Conservation (phyloP, 2,113 vertebrate genomes). For the Tyto alba region DNA sequence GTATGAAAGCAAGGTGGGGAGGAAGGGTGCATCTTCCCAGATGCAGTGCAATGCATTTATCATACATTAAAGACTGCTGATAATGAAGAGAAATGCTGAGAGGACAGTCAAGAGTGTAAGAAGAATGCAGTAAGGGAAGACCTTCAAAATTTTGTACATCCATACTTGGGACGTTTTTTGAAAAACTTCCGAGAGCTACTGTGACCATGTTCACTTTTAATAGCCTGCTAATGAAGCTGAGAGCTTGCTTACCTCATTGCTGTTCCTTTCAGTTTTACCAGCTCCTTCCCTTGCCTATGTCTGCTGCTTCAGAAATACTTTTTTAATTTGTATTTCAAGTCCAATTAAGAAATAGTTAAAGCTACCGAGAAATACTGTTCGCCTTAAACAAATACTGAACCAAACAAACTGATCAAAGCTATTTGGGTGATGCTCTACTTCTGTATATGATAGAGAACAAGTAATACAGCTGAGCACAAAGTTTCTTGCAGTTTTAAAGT, state of each 20-base stretch:
- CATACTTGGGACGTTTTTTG: not conserved
- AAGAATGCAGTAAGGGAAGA: not conserved
- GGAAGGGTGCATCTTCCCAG: not conserved
- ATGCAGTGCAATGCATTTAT: fast-evolving
- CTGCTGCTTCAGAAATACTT: not conserved
- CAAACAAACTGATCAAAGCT: not conserved
- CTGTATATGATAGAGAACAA: not conserved
- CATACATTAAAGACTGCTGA: fast-evolving
- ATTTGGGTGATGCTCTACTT: not conserved
- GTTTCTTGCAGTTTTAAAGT: not conserved
- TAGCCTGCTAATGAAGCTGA: not conserved
- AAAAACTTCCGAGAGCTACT: not conserved
- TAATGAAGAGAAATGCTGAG: not conserved
- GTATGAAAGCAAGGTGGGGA: not conserved
- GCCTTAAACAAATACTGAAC: not conserved
- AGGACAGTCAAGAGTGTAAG: not conserved
- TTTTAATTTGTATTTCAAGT: not conserved
- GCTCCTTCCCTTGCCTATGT: not conserved
- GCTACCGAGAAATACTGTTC: not conserved
- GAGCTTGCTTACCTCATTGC: not conserved
- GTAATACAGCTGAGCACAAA: not conserved
- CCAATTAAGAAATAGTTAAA: not conserved
- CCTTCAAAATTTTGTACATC: not conserved
- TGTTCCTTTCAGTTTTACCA: not conserved
- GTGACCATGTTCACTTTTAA: not conserved